phyloP scores from a whole-genome alignment of 2,888 invertebrate genomes.

The Morinoia aosen region DNA sequence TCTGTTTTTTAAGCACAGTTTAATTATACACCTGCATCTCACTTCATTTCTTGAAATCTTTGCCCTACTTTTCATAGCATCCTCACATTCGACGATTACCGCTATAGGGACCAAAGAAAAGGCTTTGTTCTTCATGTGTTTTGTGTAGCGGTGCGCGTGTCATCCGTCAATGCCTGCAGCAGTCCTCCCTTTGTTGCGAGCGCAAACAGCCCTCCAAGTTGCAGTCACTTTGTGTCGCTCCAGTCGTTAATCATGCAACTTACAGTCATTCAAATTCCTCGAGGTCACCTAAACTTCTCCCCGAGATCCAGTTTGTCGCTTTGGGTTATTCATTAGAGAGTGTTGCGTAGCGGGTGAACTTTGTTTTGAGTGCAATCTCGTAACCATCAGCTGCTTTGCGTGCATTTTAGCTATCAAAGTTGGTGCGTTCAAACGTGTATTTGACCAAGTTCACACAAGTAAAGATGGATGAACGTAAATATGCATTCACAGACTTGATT shows the following conservation, averaged over 20 bases:
- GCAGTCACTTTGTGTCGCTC: background rate
- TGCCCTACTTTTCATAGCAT: background rate
- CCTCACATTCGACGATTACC: background rate
- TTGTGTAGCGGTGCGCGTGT: background rate
- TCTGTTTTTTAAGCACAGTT: background rate
- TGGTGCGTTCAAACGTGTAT: too few relatives aligned
- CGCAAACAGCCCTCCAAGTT: background rate
- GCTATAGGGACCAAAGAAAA: background rate
- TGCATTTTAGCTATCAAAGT: too few relatives aligned
- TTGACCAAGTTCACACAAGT: too few relatives aligned
- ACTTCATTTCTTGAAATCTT: background rate
- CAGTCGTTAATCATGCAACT: background rate
- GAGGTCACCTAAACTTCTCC: background rate
- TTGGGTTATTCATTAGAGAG: background rate
- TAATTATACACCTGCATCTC: background rate
- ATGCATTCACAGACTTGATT: too few relatives aligned
- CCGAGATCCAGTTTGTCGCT: background rate
- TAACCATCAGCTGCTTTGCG: too few relatives aligned
- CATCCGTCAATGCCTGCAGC: conserved; percentile 3
- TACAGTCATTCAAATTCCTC: background rate
- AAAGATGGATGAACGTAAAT: too few relatives aligned
- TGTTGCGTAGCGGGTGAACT: too few relatives aligned
- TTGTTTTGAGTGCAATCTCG: too few relatives aligned
- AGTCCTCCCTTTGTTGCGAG: background rate
- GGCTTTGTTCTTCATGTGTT: background rate